Evolutionary conservation across 1,140 invertebrate species (phyloP), one percentile per base, ranked within the genome.

Genomic region (Odontomachus brunneus): DNA sequence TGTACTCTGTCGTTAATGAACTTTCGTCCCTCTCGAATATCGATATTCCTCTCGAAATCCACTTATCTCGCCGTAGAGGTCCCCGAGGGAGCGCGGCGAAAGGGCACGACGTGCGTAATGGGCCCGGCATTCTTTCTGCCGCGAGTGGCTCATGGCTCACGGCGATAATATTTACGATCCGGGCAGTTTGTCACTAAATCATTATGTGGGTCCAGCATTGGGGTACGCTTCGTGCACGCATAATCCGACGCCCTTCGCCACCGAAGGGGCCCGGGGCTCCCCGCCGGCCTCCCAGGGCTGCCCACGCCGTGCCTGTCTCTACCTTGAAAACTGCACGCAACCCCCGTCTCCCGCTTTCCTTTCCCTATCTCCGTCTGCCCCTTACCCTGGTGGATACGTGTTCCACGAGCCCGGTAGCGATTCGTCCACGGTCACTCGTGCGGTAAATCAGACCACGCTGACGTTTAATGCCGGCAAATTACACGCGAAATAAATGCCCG

Each of bases 401-500:
- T 92, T 90, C 84, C 87, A 83, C 84, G 87, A 89, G 62, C 87
- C 90, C 93, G 81, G 91, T 93, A 93, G 92, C 92, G 88, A 92
- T 92, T 93, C 90, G 91, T 92, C 89, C 90, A 90, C 86, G 90
- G 89, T 91, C 88, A 83, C 88, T 89, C 89, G 89, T 88, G 90
- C 90, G 91, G 91, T 93, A 94, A 93, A 94, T 94, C 93, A 93
- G 91, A 78, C 89, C 89, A 88, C 87, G 87, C 87, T 91, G 93
- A 93, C 92, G 90, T 93, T 93, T 92, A 93, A 93, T 92, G 85
- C 92, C 92, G 88, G 92, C 93, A 93, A 93, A 93, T 93, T 94
- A 93, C 92, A 92, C 91, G 93, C 90, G 90, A 92, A 94, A 93
- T 92, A 93, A 93, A 93, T 93, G 91, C 88, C 75, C 84, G 73